phyloP scores from a whole-genome alignment of 2,888 invertebrate species.

The Thalpophila matura region DNA sequence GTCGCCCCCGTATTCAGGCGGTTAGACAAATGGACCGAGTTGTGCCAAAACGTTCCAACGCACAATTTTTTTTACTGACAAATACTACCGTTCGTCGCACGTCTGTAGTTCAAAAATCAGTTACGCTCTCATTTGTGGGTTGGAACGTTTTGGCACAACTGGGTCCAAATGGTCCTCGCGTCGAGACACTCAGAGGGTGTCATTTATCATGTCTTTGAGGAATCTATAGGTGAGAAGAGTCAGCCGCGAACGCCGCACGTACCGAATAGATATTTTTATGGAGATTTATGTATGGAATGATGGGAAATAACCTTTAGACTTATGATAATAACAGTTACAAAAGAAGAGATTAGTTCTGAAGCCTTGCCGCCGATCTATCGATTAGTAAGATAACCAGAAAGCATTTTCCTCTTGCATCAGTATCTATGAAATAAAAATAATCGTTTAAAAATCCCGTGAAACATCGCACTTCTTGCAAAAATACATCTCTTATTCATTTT shows the following conservation, averaged over 20 bases:
- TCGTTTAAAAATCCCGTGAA: not conserved
- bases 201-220: slow-evolving; percentile 77
- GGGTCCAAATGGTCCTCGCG: slow-evolving; percentile 72
- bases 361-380: not conserved
- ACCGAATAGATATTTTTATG: slow-evolving; percentile 54
- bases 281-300: slow-evolving; percentile 52
- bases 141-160: too few relatives aligned
- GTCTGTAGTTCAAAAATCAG: too few relatives aligned
- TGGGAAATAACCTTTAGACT: slow-evolving; percentile 30
- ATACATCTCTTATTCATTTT: slow-evolving; percentile 3
- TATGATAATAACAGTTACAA: slow-evolving; percentile 23
- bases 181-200: slow-evolving; percentile 70
- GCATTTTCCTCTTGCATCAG: not conserved
- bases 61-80: too few relatives aligned
- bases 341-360: not conserved
- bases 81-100: too few relatives aligned
- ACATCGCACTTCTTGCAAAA: not conserved
- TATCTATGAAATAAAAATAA: not conserved
- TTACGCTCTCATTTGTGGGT: too few relatives aligned
- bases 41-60: too few relatives aligned
- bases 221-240: slow-evolving; percentile 70
- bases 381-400: too few relatives aligned
- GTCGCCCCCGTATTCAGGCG: slow-evolving; percentile 63
- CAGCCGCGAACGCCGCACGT: slow-evolving; percentile 54
- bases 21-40: slow-evolving; percentile 82